phyloP scores from a whole-genome alignment of 1,140 invertebrate genomes.

The Platyscapa corneri region DNA sequence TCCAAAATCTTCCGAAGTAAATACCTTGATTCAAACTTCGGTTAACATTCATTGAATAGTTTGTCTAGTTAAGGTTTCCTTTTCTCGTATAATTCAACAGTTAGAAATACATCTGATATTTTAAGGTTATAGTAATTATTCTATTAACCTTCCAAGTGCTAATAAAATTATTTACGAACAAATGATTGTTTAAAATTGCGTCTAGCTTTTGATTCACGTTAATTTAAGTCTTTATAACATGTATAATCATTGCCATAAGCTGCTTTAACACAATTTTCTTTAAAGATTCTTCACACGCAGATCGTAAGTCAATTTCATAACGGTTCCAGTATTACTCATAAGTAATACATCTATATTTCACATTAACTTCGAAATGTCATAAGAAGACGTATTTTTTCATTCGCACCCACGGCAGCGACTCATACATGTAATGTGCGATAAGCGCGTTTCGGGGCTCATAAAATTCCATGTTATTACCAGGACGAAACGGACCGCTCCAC shows the following conservation, averaged over 20 bases:
- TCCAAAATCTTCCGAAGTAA: too few relatives aligned
- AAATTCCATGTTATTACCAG: slow-evolving; percentile 66
- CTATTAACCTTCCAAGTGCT: too few relatives aligned
- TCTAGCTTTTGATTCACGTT: too few relatives aligned
- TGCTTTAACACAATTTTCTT: not conserved
- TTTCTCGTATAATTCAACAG: too few relatives aligned
- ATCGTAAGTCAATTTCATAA: not conserved
- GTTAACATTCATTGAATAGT: too few relatives aligned
- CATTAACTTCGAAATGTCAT: not conserved
- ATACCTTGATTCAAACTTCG: too few relatives aligned
- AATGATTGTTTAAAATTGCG: too few relatives aligned
- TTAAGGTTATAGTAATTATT: too few relatives aligned
- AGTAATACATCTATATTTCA: not conserved
- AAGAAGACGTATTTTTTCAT: not conserved
- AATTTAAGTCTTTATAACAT: too few relatives aligned
- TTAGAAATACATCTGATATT: too few relatives aligned
- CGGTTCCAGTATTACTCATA: not conserved
- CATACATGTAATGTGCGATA: not conserved
- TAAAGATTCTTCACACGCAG: not conserved
- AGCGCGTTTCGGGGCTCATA: slow-evolving; percentile 63
- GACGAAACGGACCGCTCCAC: slow-evolving; percentile 60
- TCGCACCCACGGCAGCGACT: not conserved
- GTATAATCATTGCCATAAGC: not conserved
- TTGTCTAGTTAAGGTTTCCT: too few relatives aligned
- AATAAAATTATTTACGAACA: too few relatives aligned